Evolutionary conservation across 2,113 vertebrate species (phyloP).

Genomic region (Melanocharis versteri): DNA sequence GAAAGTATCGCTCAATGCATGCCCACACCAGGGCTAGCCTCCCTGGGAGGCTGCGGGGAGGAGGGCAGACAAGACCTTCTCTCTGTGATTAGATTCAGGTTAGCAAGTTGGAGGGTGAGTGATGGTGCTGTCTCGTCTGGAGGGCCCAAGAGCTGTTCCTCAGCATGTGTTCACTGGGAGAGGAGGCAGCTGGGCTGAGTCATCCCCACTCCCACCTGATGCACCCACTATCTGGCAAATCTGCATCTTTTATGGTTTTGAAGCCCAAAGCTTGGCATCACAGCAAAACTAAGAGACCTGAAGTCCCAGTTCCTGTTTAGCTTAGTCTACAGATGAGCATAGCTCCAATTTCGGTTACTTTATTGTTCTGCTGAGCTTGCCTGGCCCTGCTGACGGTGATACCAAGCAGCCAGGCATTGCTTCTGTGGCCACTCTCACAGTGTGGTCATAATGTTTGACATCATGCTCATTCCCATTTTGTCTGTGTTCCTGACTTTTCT

Average conservation of each 20-base stretch:
- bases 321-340: neutral
- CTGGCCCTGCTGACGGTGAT: rapidly evolving
- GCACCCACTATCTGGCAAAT: neutral
- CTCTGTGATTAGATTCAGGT: rapidly evolving
- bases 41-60: neutral
- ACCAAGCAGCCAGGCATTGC: neutral
- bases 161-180: neutral
- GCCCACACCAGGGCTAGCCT: neutral
- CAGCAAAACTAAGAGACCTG: neutral
- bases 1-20: neutral
- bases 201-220: neutral
- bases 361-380: neutral
- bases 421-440: neutral
- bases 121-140: neutral
- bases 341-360: neutral
- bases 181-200: neutral
- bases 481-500: neutral
- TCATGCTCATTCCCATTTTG: neutral
- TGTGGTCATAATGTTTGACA: neutral
- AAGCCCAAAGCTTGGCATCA: neutral
- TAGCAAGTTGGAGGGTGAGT: neutral
- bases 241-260: neutral
- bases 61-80: neutral
- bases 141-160: neutral
- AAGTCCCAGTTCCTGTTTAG: neutral